Percentiles rank a stretch among this genome's conserved stretches.
phyloP scores from a whole-genome alignment of 2,113 vertebrate species.

The Dromiciops gliroides region DNA sequence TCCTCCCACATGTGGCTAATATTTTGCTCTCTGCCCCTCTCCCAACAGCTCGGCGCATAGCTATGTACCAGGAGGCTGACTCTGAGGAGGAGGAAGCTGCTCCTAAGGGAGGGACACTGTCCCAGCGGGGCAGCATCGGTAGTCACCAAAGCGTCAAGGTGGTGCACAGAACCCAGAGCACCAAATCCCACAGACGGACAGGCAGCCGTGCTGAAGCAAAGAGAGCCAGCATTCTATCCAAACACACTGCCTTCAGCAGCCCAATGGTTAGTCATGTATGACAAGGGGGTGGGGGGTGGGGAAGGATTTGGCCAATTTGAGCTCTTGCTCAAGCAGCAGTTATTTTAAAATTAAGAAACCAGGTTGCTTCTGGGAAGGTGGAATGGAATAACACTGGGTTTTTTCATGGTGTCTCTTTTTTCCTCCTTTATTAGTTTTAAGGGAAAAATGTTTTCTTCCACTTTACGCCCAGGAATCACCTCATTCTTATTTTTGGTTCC shows the following conservation, averaged over 20 bases:
- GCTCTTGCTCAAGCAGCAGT: neutral
- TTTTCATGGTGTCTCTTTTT: neutral
- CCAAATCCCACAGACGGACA: slow-evolving; percentile 91
- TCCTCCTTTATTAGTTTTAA: neutral
- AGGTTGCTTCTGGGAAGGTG: neutral
- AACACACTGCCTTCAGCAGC: slow-evolving; percentile 97
- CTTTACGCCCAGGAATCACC: neutral
- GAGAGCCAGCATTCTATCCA: slow-evolving; percentile 93
- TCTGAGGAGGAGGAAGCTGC: slow-evolving; percentile 93
- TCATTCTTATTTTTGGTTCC: neutral
- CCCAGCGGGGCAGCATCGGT: slow-evolving; percentile 88
- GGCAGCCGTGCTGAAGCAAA: slow-evolving; percentile 94
- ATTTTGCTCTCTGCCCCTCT: slow-evolving; percentile 21
- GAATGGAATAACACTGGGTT: neutral
- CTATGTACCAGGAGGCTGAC: slow-evolving; percentile 95
- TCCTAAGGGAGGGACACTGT: slow-evolving; percentile 86
- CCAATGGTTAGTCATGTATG: slow-evolving; percentile 90
- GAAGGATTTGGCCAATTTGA: neutral
- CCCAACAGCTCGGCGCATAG: slow-evolving; percentile 90
- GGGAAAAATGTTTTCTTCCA: neutral
- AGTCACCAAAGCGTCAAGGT: slow-evolving; percentile 91
- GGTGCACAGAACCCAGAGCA: slow-evolving; percentile 91
- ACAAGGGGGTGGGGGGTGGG: accelerated
- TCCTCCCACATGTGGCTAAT: accelerated
- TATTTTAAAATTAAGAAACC: slow-evolving; percentile 1